phyloP scores from a whole-genome alignment of 2,888 invertebrate species.

The Seira sanloemensis region DNA sequence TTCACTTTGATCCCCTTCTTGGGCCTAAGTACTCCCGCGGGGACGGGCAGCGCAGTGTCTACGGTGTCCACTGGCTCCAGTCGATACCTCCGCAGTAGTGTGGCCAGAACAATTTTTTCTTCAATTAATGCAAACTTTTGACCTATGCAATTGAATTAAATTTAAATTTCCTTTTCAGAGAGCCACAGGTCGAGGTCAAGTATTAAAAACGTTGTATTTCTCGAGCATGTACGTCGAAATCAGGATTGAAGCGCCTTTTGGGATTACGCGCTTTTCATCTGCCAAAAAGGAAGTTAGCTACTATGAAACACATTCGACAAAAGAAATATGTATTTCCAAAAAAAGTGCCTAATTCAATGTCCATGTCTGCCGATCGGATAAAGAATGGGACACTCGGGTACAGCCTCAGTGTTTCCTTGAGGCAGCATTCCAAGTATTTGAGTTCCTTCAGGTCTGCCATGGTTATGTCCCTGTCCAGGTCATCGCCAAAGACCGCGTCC shows the following conservation, averaged over 20 bases:
- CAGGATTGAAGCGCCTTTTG: constrained; percentile 33
- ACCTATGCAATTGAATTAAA: constrained; percentile 39
- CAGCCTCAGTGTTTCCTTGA: constrained; percentile 76
- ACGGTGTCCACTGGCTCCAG: constrained; percentile 42
- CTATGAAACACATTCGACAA: too few species aligned
- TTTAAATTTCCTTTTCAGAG: constrained; percentile 33
- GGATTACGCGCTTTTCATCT: constrained; percentile 35
- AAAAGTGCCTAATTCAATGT: constrained; percentile 72
- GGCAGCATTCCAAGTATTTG: constrained; percentile 76
- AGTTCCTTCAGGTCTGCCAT: constrained; percentile 75
- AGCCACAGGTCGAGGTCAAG: constrained; percentile 46
- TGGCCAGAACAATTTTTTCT: constrained; percentile 55
- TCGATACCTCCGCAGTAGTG: constrained; percentile 30
- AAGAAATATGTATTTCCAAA: too few species aligned
- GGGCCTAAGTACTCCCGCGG: constrained; percentile 46
- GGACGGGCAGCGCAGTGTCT: constrained; percentile 19
- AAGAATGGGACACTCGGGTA: constrained; percentile 76
- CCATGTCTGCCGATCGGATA: constrained; percentile 74
- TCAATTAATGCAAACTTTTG: constrained; percentile 61
- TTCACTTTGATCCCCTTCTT: constrained; percentile 32
- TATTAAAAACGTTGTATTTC: too few species aligned
- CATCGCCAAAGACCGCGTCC: constrained; percentile 58
- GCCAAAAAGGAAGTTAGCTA: too few species aligned
- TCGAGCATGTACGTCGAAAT: constrained; percentile 20
- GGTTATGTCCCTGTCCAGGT: constrained; percentile 47